Percentiles rank a stretch among this genome's conserved stretches.
Conservation (phyloP, 2,797 vertebrate genomes). For the Eremophila alpestris region DNA sequence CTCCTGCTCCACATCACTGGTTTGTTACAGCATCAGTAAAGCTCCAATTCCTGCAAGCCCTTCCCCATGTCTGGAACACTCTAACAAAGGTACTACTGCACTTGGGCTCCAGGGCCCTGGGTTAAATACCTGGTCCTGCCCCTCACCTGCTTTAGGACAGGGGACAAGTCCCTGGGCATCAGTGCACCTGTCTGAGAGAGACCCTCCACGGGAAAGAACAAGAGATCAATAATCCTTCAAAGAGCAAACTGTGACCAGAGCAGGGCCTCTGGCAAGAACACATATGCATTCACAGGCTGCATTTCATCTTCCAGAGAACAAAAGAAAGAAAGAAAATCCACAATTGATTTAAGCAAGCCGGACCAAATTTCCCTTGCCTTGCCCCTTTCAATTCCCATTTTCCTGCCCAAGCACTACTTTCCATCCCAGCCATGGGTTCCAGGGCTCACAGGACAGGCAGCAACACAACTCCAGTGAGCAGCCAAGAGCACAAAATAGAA, state of each 20-base stretch:
- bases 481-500: neutral
- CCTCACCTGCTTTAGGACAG: neutral
- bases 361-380: neutral
- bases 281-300: neutral
- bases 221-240: neutral
- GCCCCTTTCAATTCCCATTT: neutral
- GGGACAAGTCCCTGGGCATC: neutral
- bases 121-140: neutral
- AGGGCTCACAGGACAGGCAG: neutral
- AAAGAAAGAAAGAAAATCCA: neutral
- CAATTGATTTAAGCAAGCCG: neutral
- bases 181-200: neutral
- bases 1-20: neutral
- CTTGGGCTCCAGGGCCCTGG: neutral
- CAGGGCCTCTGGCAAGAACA: neutral
- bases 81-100: neutral
- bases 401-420: fast-evolving
- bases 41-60: neutral
- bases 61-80: neutral
- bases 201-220: neutral
- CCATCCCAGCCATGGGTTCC: neutral
- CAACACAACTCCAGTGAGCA: neutral
- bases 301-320: neutral
- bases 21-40: slow-evolving; percentile 32
- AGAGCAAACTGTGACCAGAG: neutral